Evolutionary conservation across 2,113 vertebrate species (phyloP), one percentile per base, ranked within the genome.

Genomic region (Delphinapterus leucas): DNA sequence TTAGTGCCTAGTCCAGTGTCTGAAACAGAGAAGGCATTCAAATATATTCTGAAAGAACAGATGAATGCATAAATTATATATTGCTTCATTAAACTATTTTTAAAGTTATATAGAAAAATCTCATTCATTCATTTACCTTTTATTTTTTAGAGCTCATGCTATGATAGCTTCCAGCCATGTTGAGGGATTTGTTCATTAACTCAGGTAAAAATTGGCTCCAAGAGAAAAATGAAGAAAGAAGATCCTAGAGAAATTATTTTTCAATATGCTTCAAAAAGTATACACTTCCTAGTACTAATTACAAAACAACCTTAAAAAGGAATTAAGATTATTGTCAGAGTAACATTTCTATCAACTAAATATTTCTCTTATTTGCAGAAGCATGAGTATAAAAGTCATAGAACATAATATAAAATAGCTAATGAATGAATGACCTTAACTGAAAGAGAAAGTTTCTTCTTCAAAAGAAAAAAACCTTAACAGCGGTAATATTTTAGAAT

Each of bases 151-250:
- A 94, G 10, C 9, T 68, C 15, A 3, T 65, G 49, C 47, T 87
- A 79, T 18, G 15, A 92, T 38, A 96, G 28, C 53, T 63, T 47
- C 41, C 20, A 94, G 31, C 23, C 47, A 49, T n/a, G 49, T 33
- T 71, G 55, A 94, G 23, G 92, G 26, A 92, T 89, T 94, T 91
- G 28, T 55, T 96, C 26, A 47, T 61, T 76, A 95, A 80, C 14
- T 23, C 60, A 96, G 79, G 60, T 41, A 70, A 63, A 76, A 89
- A 68, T 15, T 71, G 47, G 14, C 36, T 58, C 36, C 26, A 87
- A 41, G 38, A 86, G 67, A 92, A 90, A 88, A 79, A n/a, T 38
- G 38, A 77, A 87, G 36, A 92, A 79, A 67, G 31, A 92, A 93
- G 1, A 82, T 71, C 61, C 83, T 38, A 86, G 33, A 79, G 58